Evolutionary conservation across 2,888 invertebrate genomes (phyloP), one percentile per base, ranked within the genome.

Genomic region (Odontocolon sp.): DNA sequence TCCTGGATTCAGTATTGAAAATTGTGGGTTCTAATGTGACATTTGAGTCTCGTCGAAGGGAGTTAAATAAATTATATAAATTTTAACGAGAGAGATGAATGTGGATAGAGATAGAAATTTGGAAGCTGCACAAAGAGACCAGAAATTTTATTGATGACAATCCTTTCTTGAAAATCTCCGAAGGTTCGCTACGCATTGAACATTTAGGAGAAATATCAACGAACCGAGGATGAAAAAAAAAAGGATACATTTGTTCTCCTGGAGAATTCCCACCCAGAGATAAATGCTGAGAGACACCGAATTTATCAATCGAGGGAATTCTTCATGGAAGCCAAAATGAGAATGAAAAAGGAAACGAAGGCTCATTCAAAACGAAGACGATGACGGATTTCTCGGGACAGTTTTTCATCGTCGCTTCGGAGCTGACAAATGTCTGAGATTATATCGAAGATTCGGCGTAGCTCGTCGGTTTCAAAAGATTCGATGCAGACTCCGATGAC

Each of bases 371-470:
- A 16, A 56, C 18, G 42, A 66, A 57, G 77, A 80, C 78, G 78
- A 81, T 83, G 83, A 83, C 78, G 78, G 79, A 84, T 83, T 78
- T 52, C 70, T 28, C 54, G 33, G 61, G 47, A 69, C 38, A 18
- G 18, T 23, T 36, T 31, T 50, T 54, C 50, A 68, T 18, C 63
- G 70, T 75, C 68, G n/a, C 63, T 57, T 71, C 63, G 36, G 81
- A 85, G 83, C 82, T 87, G 87, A 88, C 85, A 85, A 87, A 88
- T 87, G 83, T 79, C 64, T 23, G 84, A 69, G 84, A 85, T 87
- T 87, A n/a, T n/a, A 87, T 54, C 71, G 33, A 57, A 63, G 33
- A 56, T 36, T 52, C 42, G 31, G 56, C 31, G 50, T 6, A 8
- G 38, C 36, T 57, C 71, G 63, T 72, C 42, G 47, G 72, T 72